Evolutionary conservation across 2,888 invertebrate species (phyloP).

Genomic region (Yponomeuta evonymella): DNA sequence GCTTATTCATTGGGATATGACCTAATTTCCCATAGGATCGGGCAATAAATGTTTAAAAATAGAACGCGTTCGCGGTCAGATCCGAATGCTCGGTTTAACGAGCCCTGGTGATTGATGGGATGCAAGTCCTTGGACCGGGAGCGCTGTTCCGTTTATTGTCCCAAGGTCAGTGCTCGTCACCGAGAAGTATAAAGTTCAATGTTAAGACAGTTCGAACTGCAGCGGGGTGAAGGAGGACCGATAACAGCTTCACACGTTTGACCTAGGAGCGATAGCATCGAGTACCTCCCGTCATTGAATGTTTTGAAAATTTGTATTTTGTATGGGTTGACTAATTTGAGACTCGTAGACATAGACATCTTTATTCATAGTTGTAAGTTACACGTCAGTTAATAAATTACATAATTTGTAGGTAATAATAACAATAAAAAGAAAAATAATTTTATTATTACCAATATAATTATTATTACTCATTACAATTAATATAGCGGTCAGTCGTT

Average conservation of each 20-base stretch:
- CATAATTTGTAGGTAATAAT: too few relatives aligned
- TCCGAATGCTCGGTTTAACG: slow-evolving; percentile 4
- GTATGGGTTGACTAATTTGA: too few relatives aligned
- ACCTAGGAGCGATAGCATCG: background rate
- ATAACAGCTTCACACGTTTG: background rate
- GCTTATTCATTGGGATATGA: slow-evolving; percentile 72
- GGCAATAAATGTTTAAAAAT: slow-evolving; percentile 40
- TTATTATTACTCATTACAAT: too few relatives aligned
- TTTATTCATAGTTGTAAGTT: too few relatives aligned
- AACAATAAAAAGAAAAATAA: too few relatives aligned
- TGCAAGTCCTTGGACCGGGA: background rate
- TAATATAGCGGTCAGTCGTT: too few relatives aligned
- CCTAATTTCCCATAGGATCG: slow-evolving; percentile 56
- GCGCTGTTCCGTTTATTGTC: background rate
- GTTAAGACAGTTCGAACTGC: background rate
- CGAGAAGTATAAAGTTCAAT: slow-evolving; percentile 4
- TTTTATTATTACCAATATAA: too few relatives aligned
- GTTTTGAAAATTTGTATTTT: too few relatives aligned
- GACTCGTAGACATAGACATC: too few relatives aligned
- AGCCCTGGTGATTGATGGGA: slow-evolving; percentile 6
- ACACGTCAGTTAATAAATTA: too few relatives aligned
- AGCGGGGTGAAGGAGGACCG: background rate
- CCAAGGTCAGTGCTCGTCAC: background rate
- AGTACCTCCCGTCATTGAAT: too few relatives aligned
- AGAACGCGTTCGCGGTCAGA: slow-evolving; percentile 25